Percentiles rank a stretch among this genome's conserved stretches.
Evolutionary conservation across 2,888 invertebrate species (phyloP).

Genomic region (Pandemis heparana): DNA sequence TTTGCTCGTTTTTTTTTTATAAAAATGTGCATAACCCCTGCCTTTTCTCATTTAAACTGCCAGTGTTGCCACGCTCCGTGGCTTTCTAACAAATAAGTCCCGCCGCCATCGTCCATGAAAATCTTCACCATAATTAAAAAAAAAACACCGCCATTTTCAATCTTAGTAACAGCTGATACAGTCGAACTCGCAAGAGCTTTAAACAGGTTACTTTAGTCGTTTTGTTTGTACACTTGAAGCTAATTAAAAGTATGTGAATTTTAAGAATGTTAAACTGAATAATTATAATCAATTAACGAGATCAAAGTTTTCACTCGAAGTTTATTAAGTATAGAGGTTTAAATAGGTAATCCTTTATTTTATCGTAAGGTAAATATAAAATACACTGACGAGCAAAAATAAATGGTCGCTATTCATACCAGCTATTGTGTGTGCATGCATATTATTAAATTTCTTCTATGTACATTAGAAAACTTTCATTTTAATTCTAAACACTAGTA

Average conservation of each 20-base stretch:
- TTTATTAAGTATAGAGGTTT: background rate
- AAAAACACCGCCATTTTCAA: constrained; percentile 50
- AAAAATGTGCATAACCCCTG: constrained; percentile 53
- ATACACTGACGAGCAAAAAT: too few relatives aligned
- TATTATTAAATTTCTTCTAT: too few relatives aligned
- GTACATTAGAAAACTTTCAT: too few relatives aligned
- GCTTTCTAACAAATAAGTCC: constrained; percentile 69
- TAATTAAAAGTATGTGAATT: constrained; percentile 30
- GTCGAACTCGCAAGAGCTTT: background rate
- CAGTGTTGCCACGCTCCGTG: constrained; percentile 61
- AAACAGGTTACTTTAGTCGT: background rate
- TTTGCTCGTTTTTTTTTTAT: background rate
- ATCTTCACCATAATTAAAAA: constrained; percentile 64
- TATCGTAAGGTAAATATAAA: background rate
- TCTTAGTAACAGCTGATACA: background rate
- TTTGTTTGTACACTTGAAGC: background rate
- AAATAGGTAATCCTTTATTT: background rate
- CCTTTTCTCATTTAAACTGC: constrained; percentile 52
- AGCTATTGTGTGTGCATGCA: too few relatives aligned
- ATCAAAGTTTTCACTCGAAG: constrained; percentile 16
- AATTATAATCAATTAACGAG: constrained; percentile 19
- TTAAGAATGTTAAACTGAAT: constrained; percentile 30
- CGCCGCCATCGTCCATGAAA: constrained; percentile 67
- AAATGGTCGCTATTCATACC: too few relatives aligned
- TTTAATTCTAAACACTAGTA: too few relatives aligned